phyloP scores from a whole-genome alignment of 1,140 invertebrate genomes.

The Copidosoma floridanum region DNA sequence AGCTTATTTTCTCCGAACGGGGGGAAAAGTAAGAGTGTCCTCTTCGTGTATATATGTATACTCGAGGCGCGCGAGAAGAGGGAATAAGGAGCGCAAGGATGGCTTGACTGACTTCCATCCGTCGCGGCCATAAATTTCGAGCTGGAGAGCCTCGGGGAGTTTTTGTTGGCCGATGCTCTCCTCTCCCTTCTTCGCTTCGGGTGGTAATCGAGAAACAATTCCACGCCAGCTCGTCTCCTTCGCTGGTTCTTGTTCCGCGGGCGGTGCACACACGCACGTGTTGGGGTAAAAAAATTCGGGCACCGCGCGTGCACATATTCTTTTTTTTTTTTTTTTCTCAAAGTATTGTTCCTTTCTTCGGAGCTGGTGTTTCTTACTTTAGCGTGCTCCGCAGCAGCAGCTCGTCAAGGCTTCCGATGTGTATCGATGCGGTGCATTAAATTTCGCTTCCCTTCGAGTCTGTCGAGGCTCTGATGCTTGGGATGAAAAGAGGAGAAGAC shows the following conservation, averaged over 20 bases:
- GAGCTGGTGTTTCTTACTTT: too few species aligned
- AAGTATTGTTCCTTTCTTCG: too few species aligned
- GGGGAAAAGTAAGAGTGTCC: background rate
- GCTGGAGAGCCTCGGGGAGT: background rate
- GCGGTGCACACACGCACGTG: too few species aligned
- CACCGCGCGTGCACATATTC: background rate
- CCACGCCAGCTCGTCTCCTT: background rate
- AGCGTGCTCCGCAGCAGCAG: too few species aligned
- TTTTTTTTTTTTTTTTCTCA: constrained; percentile 7
- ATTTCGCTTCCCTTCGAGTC: too few species aligned
- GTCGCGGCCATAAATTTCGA: constrained; percentile 23
- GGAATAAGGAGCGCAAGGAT: too few species aligned
- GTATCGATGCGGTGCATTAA: background rate
- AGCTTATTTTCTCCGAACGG: constrained; percentile 1
- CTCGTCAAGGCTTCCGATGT: background rate
- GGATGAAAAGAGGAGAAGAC: too few species aligned
- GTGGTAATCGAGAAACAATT: constrained; percentile 22
- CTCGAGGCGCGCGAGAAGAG: background rate
- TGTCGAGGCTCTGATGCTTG: too few species aligned
- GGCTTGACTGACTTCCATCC: constrained; percentile 1
- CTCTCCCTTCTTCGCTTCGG: background rate
- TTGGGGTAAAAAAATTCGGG: too few species aligned
- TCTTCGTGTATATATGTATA: background rate
- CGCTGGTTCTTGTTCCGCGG: background rate
- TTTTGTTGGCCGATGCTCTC: background rate